These are phyloP conservation scores for Asbolus verrucosus DNA, from an alignment of 1,140 invertebrate genomes.

Conservation along the genomic window DNA sequence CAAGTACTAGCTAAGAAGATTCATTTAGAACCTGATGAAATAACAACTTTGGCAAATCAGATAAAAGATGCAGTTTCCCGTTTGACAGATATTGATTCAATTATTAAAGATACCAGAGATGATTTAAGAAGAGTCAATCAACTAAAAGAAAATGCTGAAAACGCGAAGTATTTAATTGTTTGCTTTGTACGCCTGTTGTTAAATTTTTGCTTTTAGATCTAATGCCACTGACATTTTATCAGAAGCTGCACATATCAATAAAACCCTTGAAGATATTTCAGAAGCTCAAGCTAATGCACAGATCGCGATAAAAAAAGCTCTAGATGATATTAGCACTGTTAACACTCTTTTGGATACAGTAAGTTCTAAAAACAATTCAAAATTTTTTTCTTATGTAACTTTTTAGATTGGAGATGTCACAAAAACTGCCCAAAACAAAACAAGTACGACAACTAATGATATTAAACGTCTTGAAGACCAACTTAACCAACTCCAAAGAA, in stretches of 20 bases:
- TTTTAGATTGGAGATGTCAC: conserved; percentile 60
- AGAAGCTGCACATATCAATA: conserved; percentile 70
- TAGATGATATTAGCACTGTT: conserved; percentile 80
- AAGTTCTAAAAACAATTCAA: conserved; percentile 42
- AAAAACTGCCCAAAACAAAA: conserved; percentile 54
- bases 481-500: conserved; percentile 57
- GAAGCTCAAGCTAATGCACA: conserved; percentile 83
- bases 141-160: conserved; percentile 82
- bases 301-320: conserved; percentile 83
- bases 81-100: conserved; percentile 90
- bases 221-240: conserved; percentile 70
- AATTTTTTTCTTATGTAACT: conserved; percentile 11
- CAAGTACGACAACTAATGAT: conserved; percentile 51
- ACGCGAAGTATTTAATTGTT: conserved; percentile 73
- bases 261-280: conserved; percentile 75
- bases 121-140: conserved; percentile 80
- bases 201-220: conserved; percentile 53
- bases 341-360: conserved; percentile 77
- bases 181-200: conserved; percentile 5
- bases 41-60: conserved; percentile 81
- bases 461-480: conserved; percentile 57
- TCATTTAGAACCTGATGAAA: conserved; percentile 85
- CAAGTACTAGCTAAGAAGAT: conserved; percentile 75
- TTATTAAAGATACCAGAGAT: conserved; percentile 85
- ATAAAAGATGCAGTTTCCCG: conserved; percentile 89